Base-by-base conservation (phyloP, 2,888 invertebrate genomes). In the Tubulanus polymorphus region DNA sequence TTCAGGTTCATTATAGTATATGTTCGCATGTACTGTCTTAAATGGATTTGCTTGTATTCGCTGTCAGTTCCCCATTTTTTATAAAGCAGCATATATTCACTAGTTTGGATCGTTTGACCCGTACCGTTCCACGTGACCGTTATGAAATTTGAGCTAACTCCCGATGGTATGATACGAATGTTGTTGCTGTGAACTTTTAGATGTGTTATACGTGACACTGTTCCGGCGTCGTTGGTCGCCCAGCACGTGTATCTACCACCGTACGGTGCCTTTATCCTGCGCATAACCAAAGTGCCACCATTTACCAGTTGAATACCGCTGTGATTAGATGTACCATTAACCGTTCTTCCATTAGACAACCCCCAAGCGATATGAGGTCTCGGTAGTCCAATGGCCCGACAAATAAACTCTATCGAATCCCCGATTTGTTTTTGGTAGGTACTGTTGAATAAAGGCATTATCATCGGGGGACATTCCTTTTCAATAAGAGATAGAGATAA, bases 321-420 rank as follows among this genome's bases (percentile, higher is more conserved):
- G 48, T 64, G 64, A 57, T 74, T 70, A 18, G 73, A 63, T 20
- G 73, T 65, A 30, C 67, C 65, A 51, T 74, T 72, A 20, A 79
- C 57, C 12, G 69, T 58, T 3, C 66, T 64, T 3, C 79, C 79
- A 54, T 73, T 72, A 8, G 81, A 79, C 5, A 79, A 62, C 20
- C 73, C 61, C 81, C 81, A 82, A 50, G 69, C 65, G 10, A 81
- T 61, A 37, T 64, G 57, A 6, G 81, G 81, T 5, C 60, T 51
- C 15, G 81, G 81, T 15, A 76, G 67, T 1, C 81, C 81, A n/a
- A 78, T 69, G 2, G 79, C 78, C 35, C 80, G 74, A 63, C 81
- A 82, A 59, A 80, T 76, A 29, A 78, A 64, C 2, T 64, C 63
- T 28, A 78, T 64, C 37, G 71, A 66, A 18, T 78, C 75, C 2